Evolutionary conservation across 2,113 vertebrate genomes (phyloP).

Genomic region (Cygnus atratus): DNA sequence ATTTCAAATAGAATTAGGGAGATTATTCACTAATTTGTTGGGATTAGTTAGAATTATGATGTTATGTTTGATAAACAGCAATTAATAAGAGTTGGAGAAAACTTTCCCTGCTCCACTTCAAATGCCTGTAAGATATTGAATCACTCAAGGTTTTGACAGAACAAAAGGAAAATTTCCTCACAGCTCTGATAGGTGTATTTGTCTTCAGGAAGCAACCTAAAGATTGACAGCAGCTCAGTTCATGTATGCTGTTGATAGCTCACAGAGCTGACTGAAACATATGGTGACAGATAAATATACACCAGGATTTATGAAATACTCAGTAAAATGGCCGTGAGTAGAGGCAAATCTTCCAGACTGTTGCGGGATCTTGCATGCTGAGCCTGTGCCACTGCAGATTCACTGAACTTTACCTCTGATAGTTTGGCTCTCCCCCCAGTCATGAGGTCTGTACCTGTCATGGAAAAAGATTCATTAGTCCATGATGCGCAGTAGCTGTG

Average conservation of each 20-base stretch:
- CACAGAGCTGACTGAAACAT: neutral
- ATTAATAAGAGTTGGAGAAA: neutral
- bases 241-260: neutral
- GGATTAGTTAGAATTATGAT: neutral
- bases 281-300: neutral
- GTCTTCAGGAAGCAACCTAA: neutral
- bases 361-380: neutral
- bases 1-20: neutral
- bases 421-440: slow-evolving; percentile 24
- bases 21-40: neutral
- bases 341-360: neutral
- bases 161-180: neutral
- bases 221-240: neutral
- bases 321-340: rapidly evolving
- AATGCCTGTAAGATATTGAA: neutral
- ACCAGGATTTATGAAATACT: neutral
- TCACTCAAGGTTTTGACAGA: neutral
- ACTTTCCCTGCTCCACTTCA: neutral
- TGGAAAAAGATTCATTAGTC: slow-evolving; percentile 16
- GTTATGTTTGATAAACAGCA: neutral
- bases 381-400: neutral
- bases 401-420: neutral
- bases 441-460: slow-evolving; percentile 44
- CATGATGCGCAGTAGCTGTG: neutral
- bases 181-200: neutral